A percentile compares a stretch with the other conserved stretches of the same genome.
phyloP scores from a whole-genome alignment of 1,140 invertebrate genomes.

The Hormaphis cornu region DNA sequence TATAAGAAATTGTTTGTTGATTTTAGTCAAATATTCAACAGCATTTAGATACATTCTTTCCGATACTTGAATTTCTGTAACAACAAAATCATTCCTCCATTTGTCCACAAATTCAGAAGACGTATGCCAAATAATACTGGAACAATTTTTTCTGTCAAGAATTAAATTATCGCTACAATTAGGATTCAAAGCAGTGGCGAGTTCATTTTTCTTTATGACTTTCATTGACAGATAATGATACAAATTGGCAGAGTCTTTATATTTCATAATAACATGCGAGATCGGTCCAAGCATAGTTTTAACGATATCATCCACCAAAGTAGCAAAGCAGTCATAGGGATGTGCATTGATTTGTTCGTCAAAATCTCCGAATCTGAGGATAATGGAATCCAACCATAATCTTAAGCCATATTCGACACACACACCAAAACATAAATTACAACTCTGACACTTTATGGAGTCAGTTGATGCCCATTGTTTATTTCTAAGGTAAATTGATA shows the following conservation, averaged over 20 bases:
- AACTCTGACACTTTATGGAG: neutral
- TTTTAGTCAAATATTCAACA: neutral
- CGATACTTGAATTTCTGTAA: slow-evolving; percentile 24
- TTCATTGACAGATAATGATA: slow-evolving; percentile 15
- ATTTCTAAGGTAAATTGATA: slow-evolving; percentile 19
- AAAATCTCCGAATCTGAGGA: neutral
- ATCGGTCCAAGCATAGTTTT: slow-evolving; percentile 19
- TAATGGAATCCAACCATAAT: slow-evolving; percentile 12
- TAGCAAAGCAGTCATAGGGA: slow-evolving; percentile 18
- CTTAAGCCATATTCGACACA: neutral
- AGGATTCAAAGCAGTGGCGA: slow-evolving; percentile 4
- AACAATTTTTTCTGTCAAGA: slow-evolving; percentile 1
- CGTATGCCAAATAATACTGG: slow-evolving; percentile 28
- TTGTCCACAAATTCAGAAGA: slow-evolving; percentile 1
- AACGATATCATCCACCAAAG: slow-evolving; percentile 5
- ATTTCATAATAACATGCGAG: slow-evolving; percentile 21
- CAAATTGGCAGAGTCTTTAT: neutral
- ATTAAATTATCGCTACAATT: neutral
- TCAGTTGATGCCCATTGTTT: neutral
- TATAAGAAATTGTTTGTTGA: neutral
- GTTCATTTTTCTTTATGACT: slow-evolving; percentile 17
- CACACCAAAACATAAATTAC: slow-evolving; percentile 15
- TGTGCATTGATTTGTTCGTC: neutral
- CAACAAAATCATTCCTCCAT: slow-evolving; percentile 1
- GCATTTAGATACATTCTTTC: slow-evolving; percentile 22